phyloP scores from a whole-genome alignment of 2,797 vertebrate genomes.

The Coranthus polyacanthus region DNA sequence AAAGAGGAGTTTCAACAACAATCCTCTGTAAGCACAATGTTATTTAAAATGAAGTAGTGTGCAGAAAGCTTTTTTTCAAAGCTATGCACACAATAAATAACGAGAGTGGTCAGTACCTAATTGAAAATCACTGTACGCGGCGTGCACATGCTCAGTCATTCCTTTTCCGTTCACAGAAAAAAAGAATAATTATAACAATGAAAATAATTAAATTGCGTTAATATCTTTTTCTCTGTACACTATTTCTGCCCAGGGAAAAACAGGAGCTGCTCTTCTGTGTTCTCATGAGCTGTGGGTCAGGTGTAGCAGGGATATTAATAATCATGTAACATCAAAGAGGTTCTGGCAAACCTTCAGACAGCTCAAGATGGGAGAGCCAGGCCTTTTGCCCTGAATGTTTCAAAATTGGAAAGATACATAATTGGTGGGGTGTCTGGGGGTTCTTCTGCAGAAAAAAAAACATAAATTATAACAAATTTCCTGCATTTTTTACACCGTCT shows the following conservation, averaged over 20 bases:
- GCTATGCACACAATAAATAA: slow-evolving; percentile 19
- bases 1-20: slow-evolving; percentile 56
- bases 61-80: slow-evolving; percentile 11
- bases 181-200: not conserved
- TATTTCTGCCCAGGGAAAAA: slow-evolving; percentile 1
- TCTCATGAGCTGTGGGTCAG: not conserved
- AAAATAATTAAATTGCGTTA: not conserved
- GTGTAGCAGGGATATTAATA: slow-evolving; percentile 21
- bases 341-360: slow-evolving; percentile 20
- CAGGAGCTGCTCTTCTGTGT: not conserved
- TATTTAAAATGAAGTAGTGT: slow-evolving; percentile 42
- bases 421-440: too few relatives aligned
- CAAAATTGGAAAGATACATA: too few relatives aligned
- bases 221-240: slow-evolving; percentile 2
- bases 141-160: not conserved
- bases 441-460: too few relatives aligned
- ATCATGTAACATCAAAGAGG: slow-evolving; percentile 15
- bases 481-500: too few relatives aligned
- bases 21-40: slow-evolving; percentile 24
- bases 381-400: slow-evolving; percentile 18
- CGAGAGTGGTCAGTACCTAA: slow-evolving; percentile 13
- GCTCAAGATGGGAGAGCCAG: slow-evolving; percentile 11
- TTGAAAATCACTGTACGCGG: slow-evolving; percentile 36
- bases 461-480: too few relatives aligned
- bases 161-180: not conserved